phyloP scores from a whole-genome alignment of 2,888 invertebrate species.

The Habroteleia sp. region DNA sequence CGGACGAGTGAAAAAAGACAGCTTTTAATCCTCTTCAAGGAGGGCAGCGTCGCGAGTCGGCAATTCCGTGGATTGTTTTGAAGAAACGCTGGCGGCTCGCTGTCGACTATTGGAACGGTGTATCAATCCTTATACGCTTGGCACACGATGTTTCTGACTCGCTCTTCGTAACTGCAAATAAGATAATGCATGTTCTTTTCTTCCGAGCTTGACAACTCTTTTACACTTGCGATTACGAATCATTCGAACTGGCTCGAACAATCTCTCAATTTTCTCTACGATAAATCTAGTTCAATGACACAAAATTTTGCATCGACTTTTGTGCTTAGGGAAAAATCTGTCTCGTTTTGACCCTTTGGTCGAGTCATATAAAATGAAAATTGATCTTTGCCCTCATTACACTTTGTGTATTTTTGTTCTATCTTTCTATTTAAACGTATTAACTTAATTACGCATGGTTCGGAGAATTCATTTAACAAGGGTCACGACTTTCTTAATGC shows the following conservation, averaged over 20 bases:
- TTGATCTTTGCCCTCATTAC: background rate
- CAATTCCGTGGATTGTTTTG: conserved; percentile 51
- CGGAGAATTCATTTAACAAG: no score
- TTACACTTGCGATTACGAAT: conserved; percentile 38
- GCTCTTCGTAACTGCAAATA: conserved; percentile 66
- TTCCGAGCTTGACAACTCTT: conserved; percentile 43
- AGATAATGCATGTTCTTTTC: conserved; percentile 64
- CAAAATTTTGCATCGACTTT: conserved; percentile 5
- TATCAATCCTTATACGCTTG: conserved; percentile 64
- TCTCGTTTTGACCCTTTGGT: no score
- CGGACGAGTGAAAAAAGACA: conserved; percentile 15
- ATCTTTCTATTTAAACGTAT: no score
- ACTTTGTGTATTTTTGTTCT: background rate
- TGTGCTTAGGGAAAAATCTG: no score
- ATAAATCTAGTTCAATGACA: background rate
- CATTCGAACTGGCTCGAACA: conserved; percentile 31
- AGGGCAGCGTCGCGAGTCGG: conserved; percentile 35
- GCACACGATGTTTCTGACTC: conserved; percentile 66
- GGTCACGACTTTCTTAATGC: no score
- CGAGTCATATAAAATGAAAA: background rate
- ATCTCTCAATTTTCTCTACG: conserved; percentile 1
- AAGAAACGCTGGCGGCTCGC: conserved; percentile 53
- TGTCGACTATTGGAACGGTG: conserved; percentile 55
- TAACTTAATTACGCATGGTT: no score
- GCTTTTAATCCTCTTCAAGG: conserved; percentile 41